These are phyloP conservation scores for Enteromius unitaeniatus DNA, from an alignment of 2,797 vertebrate genomes.

Conservation along the genomic window DNA sequence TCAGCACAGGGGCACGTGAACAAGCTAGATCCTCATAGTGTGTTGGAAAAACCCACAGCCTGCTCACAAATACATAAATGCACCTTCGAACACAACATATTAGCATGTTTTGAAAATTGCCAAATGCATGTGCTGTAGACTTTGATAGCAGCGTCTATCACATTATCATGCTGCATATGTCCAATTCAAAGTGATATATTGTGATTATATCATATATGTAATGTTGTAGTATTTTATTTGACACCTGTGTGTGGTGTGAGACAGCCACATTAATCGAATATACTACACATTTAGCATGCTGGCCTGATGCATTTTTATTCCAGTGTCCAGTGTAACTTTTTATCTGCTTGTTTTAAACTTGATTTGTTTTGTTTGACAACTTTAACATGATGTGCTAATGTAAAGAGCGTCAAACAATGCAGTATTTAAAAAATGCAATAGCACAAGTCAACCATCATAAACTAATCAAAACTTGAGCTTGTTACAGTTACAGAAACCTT, in stretches of 20 bases:
- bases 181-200: not conserved
- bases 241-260: conserved; percentile 7
- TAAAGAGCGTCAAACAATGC: too few species aligned
- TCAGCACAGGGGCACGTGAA: conserved; percentile 27
- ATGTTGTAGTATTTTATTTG: not conserved
- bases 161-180: conserved; percentile 22
- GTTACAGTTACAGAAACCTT: too few species aligned
- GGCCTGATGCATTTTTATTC: too few species aligned
- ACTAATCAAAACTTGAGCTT: too few species aligned
- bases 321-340: too few species aligned
- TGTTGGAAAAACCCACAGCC: conserved; percentile 19
- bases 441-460: too few species aligned
- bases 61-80: conserved; percentile 6
- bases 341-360: too few species aligned
- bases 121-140: not conserved
- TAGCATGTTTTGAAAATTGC: conserved; percentile 13
- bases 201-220: too few species aligned
- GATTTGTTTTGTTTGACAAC: too few species aligned
- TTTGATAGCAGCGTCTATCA: not conserved
- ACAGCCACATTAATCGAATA: conserved; percentile 13
- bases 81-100: not conserved
- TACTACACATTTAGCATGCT: not conserved
- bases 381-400: too few species aligned
- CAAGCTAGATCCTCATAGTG: not conserved
- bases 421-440: too few species aligned